Conservation (phyloP, 2,797 vertebrate species). For the Salarias fasciatus region DNA sequence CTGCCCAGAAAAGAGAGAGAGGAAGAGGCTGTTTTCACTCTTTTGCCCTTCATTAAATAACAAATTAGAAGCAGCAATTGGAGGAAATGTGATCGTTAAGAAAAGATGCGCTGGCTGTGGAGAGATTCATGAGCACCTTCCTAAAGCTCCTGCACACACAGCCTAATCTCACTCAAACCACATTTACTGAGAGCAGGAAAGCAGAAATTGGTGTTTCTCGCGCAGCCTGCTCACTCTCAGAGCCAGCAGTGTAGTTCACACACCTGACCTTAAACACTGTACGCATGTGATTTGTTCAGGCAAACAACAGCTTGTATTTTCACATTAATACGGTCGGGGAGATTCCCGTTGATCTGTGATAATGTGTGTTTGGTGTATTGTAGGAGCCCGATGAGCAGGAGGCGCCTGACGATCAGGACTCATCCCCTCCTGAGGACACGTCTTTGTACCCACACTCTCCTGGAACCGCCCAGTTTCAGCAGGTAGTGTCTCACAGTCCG, state of each 20-base stretch:
- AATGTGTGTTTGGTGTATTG: slow-evolving; percentile 44
- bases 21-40: too few species aligned
- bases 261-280: slow-evolving; percentile 2
- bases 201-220: slow-evolving; percentile 30
- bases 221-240: slow-evolving; percentile 16
- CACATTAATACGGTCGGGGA: background rate
- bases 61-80: too few species aligned
- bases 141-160: slow-evolving; percentile 32
- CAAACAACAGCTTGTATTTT: slow-evolving; percentile 26
- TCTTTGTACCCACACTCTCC: slow-evolving; percentile 97
- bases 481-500: slow-evolving; percentile 81
- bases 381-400: slow-evolving; percentile 99
- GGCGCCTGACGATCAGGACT: slow-evolving; percentile 96
- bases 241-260: background rate
- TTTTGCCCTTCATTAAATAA: too few species aligned
- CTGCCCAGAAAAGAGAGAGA: too few species aligned
- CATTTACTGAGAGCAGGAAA: slow-evolving; percentile 34
- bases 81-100: too few species aligned
- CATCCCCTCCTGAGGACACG: slow-evolving; percentile 98
- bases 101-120: too few species aligned
- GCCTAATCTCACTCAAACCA: slow-evolving; percentile 34
- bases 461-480: slow-evolving; percentile 93
- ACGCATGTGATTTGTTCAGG: slow-evolving; percentile 22
- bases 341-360: background rate
- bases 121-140: slow-evolving; percentile 11